Percentiles rank a stretch among this genome's conserved stretches.
These are phyloP conservation scores for Ischnus inquisitorius DNA, from an alignment of 2,888 invertebrate species.

Conservation along the genomic window DNA sequence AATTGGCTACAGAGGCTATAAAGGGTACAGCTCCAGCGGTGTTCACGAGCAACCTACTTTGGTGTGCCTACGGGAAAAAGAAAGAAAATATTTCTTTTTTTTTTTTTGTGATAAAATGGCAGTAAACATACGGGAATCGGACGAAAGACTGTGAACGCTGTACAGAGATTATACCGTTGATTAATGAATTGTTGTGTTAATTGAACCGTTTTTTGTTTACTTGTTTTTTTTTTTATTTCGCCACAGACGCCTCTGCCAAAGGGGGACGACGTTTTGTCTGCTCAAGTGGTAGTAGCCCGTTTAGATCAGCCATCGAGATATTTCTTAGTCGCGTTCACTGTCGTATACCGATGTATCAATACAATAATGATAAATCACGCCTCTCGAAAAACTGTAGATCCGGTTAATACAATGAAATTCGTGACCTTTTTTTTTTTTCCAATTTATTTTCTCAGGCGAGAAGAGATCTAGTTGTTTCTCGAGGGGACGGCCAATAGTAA, in stretches of 20 bases:
- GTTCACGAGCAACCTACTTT: slow-evolving; percentile 85
- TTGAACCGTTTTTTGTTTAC: too few species aligned
- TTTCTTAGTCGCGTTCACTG: slow-evolving; percentile 60
- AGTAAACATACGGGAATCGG: slow-evolving; percentile 74
- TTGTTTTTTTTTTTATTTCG: neutral
- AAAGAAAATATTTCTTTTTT: slow-evolving; percentile 66
- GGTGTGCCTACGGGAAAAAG: slow-evolving; percentile 84
- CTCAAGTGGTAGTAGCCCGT: slow-evolving; percentile 35
- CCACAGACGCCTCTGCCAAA: slow-evolving; percentile 13
- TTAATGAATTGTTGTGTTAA: too few species aligned
- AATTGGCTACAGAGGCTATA: slow-evolving; percentile 78
- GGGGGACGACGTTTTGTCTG: slow-evolving; percentile 27
- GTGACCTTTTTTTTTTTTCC: neutral
- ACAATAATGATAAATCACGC: slow-evolving; percentile 58
- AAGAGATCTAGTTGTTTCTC: slow-evolving; percentile 45
- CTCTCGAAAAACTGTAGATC: slow-evolving; percentile 56
- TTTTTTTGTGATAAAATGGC: slow-evolving; percentile 71
- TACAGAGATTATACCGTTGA: slow-evolving; percentile 9
- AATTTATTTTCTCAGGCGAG: neutral
- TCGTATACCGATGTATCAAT: slow-evolving; percentile 58
- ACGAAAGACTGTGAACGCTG: slow-evolving; percentile 65
- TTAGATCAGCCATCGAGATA: slow-evolving; percentile 33
- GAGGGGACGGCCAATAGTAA: slow-evolving; percentile 56
- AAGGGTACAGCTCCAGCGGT: slow-evolving; percentile 82
- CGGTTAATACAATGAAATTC: neutral